A percentile compares a stretch with the other conserved stretches of the same genome.
phyloP scores from a whole-genome alignment of 1,140 invertebrate genomes.

The Eulimnadia texana region DNA sequence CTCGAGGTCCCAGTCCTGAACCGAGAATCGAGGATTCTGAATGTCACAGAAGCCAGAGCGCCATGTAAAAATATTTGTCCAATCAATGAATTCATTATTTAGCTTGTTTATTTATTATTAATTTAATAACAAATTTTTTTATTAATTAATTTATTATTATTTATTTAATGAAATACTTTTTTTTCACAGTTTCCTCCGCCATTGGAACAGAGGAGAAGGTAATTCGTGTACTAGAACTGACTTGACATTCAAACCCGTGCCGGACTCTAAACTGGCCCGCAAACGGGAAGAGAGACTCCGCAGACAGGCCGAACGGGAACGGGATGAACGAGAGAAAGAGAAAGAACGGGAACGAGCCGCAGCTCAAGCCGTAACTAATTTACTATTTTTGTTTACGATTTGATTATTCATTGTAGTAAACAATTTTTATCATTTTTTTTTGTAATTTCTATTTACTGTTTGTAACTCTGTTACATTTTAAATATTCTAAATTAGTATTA shows the following conservation, averaged over 20 bases:
- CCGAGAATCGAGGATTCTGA: conserved; percentile 84
- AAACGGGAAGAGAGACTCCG: conserved; percentile 76
- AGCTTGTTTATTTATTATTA: background rate
- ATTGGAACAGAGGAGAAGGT: conserved; percentile 89
- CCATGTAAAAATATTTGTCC: conserved; percentile 45
- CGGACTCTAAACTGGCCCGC: conserved; percentile 78
- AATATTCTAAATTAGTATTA: background rate
- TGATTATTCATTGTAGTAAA: too few species aligned
- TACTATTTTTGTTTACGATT: too few species aligned
- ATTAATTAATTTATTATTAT: conserved; percentile 1
- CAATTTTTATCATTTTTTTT: too few species aligned
- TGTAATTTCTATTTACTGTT: conserved; percentile 1
- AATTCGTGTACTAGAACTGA: conserved; percentile 92
- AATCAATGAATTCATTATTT: background rate
- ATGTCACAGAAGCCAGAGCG: conserved; percentile 85
- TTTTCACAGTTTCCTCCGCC: conserved; percentile 59
- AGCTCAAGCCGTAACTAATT: conserved; percentile 21
- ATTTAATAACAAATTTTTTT: background rate
- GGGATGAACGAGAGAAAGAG: conserved; percentile 65
- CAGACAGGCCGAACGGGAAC: conserved; percentile 70
- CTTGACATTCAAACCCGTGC: conserved; percentile 89
- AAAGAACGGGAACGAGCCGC: conserved; percentile 17
- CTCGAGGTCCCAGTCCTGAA: conserved; percentile 70
- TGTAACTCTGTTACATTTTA: background rate
- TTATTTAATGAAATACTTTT: background rate